Evolutionary conservation across 1,140 invertebrate species (phyloP).

Genomic region (Notospermus geniculatus): DNA sequence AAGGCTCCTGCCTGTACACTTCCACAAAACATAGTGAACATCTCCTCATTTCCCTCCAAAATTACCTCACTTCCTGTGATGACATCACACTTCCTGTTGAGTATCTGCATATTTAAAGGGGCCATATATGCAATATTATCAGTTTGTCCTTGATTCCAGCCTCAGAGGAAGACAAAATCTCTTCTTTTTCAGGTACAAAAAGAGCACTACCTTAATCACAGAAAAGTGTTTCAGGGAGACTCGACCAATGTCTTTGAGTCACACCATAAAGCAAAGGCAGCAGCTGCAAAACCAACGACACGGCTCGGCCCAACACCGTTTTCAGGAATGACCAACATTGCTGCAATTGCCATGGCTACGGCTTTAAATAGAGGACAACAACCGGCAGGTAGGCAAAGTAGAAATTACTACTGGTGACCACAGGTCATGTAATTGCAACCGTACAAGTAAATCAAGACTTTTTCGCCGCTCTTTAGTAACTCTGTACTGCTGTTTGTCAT

Average conservation of each 20-base stretch:
- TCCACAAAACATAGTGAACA: no score
- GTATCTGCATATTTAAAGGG: no score
- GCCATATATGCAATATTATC: no score
- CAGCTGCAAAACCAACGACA: conserved; percentile 28
- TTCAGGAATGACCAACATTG: conserved; percentile 58
- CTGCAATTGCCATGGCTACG: conserved; percentile 58
- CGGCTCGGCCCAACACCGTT: conserved; percentile 63
- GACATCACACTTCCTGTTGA: no score
- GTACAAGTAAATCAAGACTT: conserved; percentile 16
- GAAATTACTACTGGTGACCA: background rate
- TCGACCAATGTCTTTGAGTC: conserved; percentile 75
- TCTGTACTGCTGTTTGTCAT: no score
- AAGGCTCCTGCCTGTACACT: no score
- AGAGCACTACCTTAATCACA: conserved; percentile 76
- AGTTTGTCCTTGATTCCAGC: no score
- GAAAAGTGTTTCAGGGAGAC: conserved; percentile 76
- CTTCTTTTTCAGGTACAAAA: conserved; percentile 67
- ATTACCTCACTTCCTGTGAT: no score
- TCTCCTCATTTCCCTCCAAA: no score
- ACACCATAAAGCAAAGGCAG: conserved; percentile 38
- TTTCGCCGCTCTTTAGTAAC: no score
- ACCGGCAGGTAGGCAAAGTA: conserved; percentile 29
- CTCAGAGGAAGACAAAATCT: no score
- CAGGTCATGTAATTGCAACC: background rate
- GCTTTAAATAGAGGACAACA: conserved; percentile 58